phyloP scores from a whole-genome alignment of 2,888 invertebrate species.

The Spilosoma lubricipeda region DNA sequence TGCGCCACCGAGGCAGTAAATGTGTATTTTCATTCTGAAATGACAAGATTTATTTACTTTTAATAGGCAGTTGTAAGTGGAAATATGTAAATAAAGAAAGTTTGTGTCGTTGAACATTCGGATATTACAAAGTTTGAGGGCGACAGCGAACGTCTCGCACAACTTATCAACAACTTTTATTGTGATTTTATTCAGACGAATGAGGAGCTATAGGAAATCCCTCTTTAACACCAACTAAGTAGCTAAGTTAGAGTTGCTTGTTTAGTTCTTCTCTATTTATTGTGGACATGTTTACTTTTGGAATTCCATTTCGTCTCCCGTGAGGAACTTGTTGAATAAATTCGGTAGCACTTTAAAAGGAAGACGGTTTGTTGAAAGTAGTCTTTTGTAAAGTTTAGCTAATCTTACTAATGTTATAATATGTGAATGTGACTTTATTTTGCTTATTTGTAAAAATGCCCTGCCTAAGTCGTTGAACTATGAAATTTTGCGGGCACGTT shows the following conservation, averaged over 20 bases:
- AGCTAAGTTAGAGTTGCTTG: constrained; percentile 33
- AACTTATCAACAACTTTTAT: constrained; percentile 56
- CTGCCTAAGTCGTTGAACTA: not conserved
- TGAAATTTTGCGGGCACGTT: not conserved
- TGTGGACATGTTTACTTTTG: constrained; percentile 8
- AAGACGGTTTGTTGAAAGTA: not conserved
- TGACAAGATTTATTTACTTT: constrained; percentile 25
- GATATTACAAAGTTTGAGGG: constrained; percentile 59
- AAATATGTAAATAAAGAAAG: constrained; percentile 58
- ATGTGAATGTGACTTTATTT: not conserved
- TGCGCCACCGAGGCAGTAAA: too few species aligned
- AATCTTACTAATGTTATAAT: not conserved
- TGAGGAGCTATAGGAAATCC: constrained; percentile 43
- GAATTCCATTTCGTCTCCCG: not conserved
- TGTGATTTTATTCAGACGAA: constrained; percentile 53
- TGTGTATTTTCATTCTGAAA: constrained; percentile 8
- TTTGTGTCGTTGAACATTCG: constrained; percentile 55
- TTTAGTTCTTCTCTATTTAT: constrained; percentile 26
- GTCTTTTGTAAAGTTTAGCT: not conserved
- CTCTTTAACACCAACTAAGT: constrained; percentile 42
- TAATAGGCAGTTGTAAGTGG: constrained; percentile 49
- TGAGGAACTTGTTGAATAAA: not conserved
- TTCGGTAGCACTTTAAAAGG: not conserved
- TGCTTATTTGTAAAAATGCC: not conserved
- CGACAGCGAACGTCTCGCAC: constrained; percentile 25